Evolutionary conservation across 1,140 invertebrate species (phyloP).

Genomic region (Sminthurides bifidus): DNA sequence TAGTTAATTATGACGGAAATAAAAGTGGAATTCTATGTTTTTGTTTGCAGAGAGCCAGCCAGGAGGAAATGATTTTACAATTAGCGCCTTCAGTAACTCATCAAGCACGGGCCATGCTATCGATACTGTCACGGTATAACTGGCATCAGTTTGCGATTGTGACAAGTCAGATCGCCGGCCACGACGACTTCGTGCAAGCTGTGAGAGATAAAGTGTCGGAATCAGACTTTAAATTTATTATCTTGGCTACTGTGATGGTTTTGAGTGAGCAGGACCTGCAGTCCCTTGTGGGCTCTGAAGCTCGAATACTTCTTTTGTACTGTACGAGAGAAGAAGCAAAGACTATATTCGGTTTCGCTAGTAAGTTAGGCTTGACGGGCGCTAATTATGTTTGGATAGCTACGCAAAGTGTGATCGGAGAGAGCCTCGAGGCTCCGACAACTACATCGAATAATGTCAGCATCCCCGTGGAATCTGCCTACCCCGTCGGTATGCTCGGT

Average conservation of each 20-base stretch:
- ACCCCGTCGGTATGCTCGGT: slow-evolving; percentile 88
- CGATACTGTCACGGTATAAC: slow-evolving; percentile 83
- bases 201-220: slow-evolving; percentile 74
- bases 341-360: slow-evolving; percentile 65
- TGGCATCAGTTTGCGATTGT: slow-evolving; percentile 93
- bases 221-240: slow-evolving; percentile 79
- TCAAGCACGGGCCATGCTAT: slow-evolving; percentile 54
- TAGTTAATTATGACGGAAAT: not conserved
- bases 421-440: slow-evolving; percentile 35
- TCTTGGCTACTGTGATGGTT: slow-evolving; percentile 41
- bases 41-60: slow-evolving; percentile 53
- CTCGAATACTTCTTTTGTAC: slow-evolving; percentile 84
- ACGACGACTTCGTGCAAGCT: slow-evolving; percentile 87
- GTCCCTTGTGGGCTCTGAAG: slow-evolving; percentile 77
- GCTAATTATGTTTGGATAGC: slow-evolving; percentile 93
- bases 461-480: too few species aligned
- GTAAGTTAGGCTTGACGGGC: slow-evolving; percentile 72
- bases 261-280: slow-evolving; percentile 44
- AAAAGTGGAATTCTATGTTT: not conserved
- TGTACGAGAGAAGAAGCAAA: slow-evolving; percentile 75
- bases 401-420: slow-evolving; percentile 81
- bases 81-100: slow-evolving; percentile 86
- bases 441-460: too few species aligned
- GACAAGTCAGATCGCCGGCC: slow-evolving; percentile 78
- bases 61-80: slow-evolving; percentile 73